Conservation (phyloP, 1,140 invertebrate genomes). For the Apolygus lucorum region DNA sequence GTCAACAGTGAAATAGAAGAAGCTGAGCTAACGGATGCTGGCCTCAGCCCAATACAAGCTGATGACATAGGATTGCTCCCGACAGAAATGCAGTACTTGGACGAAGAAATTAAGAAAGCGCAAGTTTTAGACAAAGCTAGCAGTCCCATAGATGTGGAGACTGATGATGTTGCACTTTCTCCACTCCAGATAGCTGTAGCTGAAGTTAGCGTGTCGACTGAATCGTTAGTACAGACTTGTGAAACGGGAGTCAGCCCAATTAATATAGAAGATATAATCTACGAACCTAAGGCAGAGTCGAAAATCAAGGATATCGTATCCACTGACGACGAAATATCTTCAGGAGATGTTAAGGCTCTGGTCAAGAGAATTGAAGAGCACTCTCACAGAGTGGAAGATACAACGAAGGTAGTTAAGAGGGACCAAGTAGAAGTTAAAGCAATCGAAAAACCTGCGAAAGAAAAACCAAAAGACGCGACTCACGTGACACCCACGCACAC, state of each 20-base stretch:
- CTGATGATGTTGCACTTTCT: conserved; percentile 38
- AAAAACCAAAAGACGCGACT: conserved; percentile 11
- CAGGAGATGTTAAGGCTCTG: conserved; percentile 43
- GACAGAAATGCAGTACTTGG: conserved; percentile 35
- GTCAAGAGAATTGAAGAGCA: conserved; percentile 42
- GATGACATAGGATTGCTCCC: conserved; percentile 40
- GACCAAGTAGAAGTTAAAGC: conserved; percentile 22
- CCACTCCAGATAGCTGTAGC: conserved; percentile 40
- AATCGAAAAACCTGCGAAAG: conserved; percentile 3
- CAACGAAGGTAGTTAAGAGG: conserved; percentile 20
- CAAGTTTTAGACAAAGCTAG: conserved; percentile 42
- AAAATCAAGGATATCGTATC: conserved; percentile 21
- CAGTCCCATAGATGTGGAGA: conserved; percentile 42
- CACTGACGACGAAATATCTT: conserved; percentile 18
- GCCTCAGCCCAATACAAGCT: conserved; percentile 45
- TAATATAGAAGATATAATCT: conserved; percentile 33
- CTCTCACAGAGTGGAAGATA: conserved; percentile 31
- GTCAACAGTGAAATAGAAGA: conserved; percentile 43
- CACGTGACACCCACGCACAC: conserved; percentile 26
- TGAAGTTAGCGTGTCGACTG: conserved; percentile 44
- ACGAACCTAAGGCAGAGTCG: conserved; percentile 31
- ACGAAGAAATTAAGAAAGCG: conserved; percentile 36
- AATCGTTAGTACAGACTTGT: conserved; percentile 41
- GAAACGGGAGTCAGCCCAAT: conserved; percentile 44
- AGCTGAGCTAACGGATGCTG: conserved; percentile 46